phyloP scores from a whole-genome alignment of 2,113 vertebrate genomes.

The Onychostruthus taczanowskii region DNA sequence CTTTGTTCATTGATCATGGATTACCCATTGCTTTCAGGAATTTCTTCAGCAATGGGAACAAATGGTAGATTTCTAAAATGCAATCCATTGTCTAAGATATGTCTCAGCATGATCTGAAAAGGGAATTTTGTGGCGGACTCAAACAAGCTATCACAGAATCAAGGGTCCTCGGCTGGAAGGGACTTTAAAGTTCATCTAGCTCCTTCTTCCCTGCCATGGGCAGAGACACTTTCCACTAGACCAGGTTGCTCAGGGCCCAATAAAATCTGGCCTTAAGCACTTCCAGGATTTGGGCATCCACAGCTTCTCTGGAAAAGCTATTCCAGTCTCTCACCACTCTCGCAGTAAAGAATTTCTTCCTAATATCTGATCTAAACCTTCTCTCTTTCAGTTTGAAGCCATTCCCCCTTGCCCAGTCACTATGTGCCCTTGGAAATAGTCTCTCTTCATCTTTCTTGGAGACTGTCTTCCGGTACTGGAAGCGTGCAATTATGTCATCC shows the following conservation, averaged over 20 bases:
- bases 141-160: background rate
- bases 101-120: background rate
- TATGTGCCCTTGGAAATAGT: background rate
- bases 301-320: background rate
- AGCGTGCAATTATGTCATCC: background rate
- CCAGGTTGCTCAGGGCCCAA: background rate
- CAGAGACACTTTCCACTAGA: background rate
- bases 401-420: no score
- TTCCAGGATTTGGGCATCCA: background rate
- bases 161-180: background rate
- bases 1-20: background rate
- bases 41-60: background rate
- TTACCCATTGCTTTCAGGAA: background rate
- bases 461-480: background rate
- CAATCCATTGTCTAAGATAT: background rate
- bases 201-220: background rate
- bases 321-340: background rate
- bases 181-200: background rate
- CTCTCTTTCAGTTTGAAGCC: background rate
- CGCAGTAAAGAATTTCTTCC: background rate
- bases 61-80: background rate
- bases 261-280: background rate
- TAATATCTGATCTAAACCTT: background rate
- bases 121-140: background rate
- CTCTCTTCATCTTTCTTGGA: background rate